Percentiles rank a stretch among this genome's conserved stretches.
Conservation (phyloP, 2,797 vertebrate genomes). For the Enteromius radiatus region DNA sequence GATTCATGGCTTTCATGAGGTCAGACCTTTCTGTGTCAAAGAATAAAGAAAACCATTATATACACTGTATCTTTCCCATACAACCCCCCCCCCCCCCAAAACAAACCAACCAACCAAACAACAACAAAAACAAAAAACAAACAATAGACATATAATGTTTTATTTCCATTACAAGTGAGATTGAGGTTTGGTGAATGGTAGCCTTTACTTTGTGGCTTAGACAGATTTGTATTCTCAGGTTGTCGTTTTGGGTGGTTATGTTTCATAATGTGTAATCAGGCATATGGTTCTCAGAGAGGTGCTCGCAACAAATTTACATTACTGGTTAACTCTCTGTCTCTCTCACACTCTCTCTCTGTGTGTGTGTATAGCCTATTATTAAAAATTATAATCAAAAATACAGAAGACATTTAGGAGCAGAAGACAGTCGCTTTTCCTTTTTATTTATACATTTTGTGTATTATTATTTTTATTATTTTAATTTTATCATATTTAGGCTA, state of each 20-base stretch:
- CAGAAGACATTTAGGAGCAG: too few relatives aligned
- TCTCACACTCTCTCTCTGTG: too few relatives aligned
- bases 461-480: too few relatives aligned
- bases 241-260: conserved; percentile 20
- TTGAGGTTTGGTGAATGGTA: background rate
- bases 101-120: too few relatives aligned
- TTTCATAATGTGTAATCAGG: conserved; percentile 24
- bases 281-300: background rate
- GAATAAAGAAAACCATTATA: background rate
- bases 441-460: background rate
- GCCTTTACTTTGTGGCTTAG: background rate
- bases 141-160: conserved; percentile 9
- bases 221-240: background rate
- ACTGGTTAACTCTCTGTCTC: background rate
- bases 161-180: background rate
- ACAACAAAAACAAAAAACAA: background rate
- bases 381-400: too few relatives aligned
- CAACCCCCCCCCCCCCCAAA: too few relatives aligned
- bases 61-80: background rate
- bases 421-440: too few relatives aligned
- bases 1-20: conserved; percentile 69
- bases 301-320: background rate
- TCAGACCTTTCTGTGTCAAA: conserved; percentile 54
- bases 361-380: too few relatives aligned
- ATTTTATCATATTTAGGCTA: background rate